Conservation (phyloP, 92 coral and sea anemone species). For the Paramuricea clavata region DNA sequence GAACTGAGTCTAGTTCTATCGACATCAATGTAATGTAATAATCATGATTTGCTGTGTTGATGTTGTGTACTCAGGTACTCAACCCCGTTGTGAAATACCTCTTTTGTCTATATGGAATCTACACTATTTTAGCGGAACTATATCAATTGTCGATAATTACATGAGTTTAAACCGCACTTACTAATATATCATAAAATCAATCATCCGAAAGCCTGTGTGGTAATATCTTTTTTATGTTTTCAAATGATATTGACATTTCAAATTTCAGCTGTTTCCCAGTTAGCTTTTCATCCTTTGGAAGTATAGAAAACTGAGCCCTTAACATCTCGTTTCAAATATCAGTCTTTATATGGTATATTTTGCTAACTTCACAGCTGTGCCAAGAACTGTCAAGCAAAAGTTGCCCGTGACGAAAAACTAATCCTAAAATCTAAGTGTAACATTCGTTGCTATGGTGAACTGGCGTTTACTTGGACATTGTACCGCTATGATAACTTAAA, state of each 20-base stretch:
- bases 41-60: too few species aligned
- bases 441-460: slow-evolving; percentile 63
- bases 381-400: slow-evolving; percentile 68
- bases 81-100: too few species aligned
- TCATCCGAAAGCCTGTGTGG: too few species aligned
- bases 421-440: slow-evolving; percentile 67
- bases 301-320: neutral
- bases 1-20: too few species aligned
- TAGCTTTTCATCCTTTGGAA: neutral
- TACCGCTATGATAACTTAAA: slow-evolving; percentile 26
- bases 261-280: neutral
- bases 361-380: slow-evolving; percentile 63
- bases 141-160: too few species aligned
- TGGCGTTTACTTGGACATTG: slow-evolving; percentile 69
- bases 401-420: slow-evolving; percentile 70
- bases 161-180: too few species aligned
- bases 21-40: too few species aligned
- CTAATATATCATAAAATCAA: too few species aligned
- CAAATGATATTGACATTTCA: neutral
- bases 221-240: too few species aligned
- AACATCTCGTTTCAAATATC: neutral
- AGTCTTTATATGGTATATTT: neutral
- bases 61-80: too few species aligned
- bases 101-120: too few species aligned
- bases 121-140: too few species aligned